Evolutionary conservation across 1,140 invertebrate species (phyloP).

Genomic region (Drosophila kepulauana): DNA sequence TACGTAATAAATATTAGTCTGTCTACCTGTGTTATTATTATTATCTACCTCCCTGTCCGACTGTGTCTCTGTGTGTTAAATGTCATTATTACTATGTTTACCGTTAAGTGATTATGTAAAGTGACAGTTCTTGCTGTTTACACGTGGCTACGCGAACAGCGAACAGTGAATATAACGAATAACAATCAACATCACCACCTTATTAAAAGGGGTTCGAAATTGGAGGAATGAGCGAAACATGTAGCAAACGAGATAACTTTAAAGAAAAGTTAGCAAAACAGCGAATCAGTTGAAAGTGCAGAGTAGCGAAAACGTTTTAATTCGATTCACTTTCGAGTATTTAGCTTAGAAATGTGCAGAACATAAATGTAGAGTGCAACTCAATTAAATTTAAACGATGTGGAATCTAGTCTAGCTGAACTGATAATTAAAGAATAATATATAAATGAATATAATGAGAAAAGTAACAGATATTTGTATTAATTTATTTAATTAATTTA

Average conservation of each 20-base stretch:
- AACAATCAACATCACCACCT: neutral
- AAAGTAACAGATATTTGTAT: too few species aligned
- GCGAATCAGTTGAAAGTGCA: neutral
- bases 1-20: conserved; percentile 44
- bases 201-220: neutral
- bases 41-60: neutral
- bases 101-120: conserved; percentile 36
- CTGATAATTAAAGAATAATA: too few species aligned
- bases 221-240: neutral
- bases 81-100: conserved; percentile 22
- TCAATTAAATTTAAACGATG: too few species aligned
- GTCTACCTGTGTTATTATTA: conserved; percentile 22
- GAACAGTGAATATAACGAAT: neutral
- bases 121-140: conserved; percentile 33
- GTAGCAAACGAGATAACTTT: conserved; percentile 3
- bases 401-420: too few species aligned
- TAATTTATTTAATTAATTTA: too few species aligned
- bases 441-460: too few species aligned
- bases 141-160: conserved; percentile 6
- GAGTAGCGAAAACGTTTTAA: too few species aligned
- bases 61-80: conserved; percentile 14
- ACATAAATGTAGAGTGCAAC: too few species aligned
- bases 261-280: neutral
- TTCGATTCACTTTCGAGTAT: too few species aligned
- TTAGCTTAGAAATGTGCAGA: too few species aligned